Conservation (phyloP, 2,888 invertebrate species). For the Euzetes globulus region DNA sequence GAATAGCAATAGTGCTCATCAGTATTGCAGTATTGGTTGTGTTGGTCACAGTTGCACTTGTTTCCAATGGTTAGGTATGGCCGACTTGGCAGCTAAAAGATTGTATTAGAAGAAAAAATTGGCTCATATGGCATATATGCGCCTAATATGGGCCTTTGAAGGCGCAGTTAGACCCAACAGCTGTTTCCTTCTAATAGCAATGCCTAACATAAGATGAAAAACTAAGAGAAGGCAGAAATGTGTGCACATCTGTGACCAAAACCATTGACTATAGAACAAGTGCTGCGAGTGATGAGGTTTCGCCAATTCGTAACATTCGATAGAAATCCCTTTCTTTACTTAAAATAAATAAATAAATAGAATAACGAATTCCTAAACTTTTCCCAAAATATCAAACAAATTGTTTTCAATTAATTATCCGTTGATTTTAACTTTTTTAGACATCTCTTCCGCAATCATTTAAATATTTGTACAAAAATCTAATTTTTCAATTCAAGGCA, state of each 20-base stretch:
- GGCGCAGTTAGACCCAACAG: background rate
- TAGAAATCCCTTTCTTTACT: background rate
- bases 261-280: conserved; percentile 27
- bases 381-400: background rate
- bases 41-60: conserved; percentile 20
- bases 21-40: background rate
- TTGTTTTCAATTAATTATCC: background rate
- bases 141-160: conserved; percentile 17
- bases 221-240: conserved; percentile 6
- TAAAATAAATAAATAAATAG: background rate
- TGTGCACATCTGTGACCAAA: conserved; percentile 23
- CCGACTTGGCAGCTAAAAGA: background rate
- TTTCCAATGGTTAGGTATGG: background rate
- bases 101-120: conserved; percentile 5
- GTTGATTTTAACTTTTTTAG: no score
- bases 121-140: conserved; percentile 18
- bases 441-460: no score
- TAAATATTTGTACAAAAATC: no score
- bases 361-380: background rate
- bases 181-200: conserved; percentile 25
- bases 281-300: conserved; percentile 1
- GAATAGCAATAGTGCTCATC: background rate
- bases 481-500: no score
- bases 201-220: conserved; percentile 16
- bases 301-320: background rate